Evolutionary conservation across 2,888 invertebrate species (phyloP).

Genomic region (Ellobium chinense): DNA sequence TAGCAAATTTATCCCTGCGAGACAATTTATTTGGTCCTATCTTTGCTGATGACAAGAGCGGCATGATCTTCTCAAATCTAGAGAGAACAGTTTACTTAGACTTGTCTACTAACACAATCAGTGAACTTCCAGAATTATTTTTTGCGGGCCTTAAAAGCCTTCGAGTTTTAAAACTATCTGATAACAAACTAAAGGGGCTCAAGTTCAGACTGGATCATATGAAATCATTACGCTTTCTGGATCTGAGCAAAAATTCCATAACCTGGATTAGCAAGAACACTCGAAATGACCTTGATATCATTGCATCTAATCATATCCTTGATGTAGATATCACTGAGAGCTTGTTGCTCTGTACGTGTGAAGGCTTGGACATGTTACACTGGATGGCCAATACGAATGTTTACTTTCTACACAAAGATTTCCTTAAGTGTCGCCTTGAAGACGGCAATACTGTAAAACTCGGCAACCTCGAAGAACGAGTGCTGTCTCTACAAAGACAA

Average conservation of each 20-base stretch:
- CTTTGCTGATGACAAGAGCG: not conserved
- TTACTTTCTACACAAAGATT: not conserved
- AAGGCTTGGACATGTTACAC: not conserved
- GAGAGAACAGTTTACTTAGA: not conserved
- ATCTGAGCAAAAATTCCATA: not conserved
- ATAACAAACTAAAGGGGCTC: not conserved
- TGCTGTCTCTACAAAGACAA: not conserved
- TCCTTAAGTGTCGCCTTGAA: not conserved
- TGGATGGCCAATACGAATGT: not conserved
- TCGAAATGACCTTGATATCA: not conserved
- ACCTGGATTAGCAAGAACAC: not conserved
- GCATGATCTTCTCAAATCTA: not conserved
- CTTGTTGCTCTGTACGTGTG: constrained; percentile 10
- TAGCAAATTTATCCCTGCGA: not conserved
- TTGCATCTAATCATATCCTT: not conserved
- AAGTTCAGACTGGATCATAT: not conserved
- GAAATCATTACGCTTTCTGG: not conserved
- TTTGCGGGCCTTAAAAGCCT: not conserved
- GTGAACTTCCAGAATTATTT: not conserved
- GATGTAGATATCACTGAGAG: not conserved
- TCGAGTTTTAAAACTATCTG: not conserved
- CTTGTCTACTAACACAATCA: not conserved
- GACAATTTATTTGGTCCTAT: not conserved
- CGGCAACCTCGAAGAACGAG: not conserved
- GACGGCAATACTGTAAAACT: not conserved